A percentile compares a stretch with the other conserved stretches of the same genome.
phyloP scores from a whole-genome alignment of 2,888 invertebrate genomes.

The Oligia fasciuncula region DNA sequence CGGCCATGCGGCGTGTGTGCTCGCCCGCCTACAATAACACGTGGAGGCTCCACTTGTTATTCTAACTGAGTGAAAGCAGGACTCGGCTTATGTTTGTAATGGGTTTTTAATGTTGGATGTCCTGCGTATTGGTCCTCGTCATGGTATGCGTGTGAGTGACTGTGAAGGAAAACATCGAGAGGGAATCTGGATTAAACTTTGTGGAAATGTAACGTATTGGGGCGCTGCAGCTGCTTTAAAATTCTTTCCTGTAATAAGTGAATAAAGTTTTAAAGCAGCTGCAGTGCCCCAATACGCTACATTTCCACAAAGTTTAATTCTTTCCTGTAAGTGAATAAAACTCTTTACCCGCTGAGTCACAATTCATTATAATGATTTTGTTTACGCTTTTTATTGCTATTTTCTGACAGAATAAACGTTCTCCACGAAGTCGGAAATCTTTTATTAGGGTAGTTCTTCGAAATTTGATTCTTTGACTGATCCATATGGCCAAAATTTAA shows the following conservation, averaged over 20 bases:
- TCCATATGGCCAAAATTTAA: too few relatives aligned
- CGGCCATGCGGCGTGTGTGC: constrained; percentile 15
- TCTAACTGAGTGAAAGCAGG: constrained; percentile 56
- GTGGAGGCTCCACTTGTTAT: constrained; percentile 46
- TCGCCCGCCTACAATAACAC: constrained; percentile 53
- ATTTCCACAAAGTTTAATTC: too few relatives aligned
- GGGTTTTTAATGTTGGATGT: constrained; percentile 55
- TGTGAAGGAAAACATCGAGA: constrained; percentile 24
- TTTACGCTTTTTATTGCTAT: background rate
- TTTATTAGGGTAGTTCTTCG: too few relatives aligned
- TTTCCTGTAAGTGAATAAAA: background rate
- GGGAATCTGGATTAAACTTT: background rate
- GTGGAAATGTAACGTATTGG: background rate
- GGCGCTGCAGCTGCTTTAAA: background rate
- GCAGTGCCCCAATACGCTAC: too few relatives aligned
- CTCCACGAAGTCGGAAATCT: background rate
- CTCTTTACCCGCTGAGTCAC: too few relatives aligned
- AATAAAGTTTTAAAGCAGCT: background rate
- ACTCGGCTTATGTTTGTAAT: constrained; percentile 52
- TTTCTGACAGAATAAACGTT: background rate
- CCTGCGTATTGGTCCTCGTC: constrained; percentile 38
- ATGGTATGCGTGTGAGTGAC: constrained; percentile 28
- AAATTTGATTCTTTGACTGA: too few relatives aligned
- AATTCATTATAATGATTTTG: background rate
- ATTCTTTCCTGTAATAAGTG: background rate